Conservation (phyloP, 1,140 invertebrate species). For the Choristoneura fumiferana region DNA sequence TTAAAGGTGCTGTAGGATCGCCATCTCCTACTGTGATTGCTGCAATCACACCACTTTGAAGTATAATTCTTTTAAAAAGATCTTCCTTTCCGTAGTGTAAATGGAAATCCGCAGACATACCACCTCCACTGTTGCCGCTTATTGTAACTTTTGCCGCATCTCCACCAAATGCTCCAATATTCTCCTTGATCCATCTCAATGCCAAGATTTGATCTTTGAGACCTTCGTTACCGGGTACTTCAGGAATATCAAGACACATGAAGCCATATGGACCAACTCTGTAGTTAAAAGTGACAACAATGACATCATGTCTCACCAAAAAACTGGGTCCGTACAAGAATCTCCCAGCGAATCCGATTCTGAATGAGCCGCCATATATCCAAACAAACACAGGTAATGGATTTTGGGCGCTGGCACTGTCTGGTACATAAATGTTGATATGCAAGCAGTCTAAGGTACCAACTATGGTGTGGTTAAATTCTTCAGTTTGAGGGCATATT, state of each 20-base stretch:
- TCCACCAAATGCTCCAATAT: slow-evolving; percentile 83
- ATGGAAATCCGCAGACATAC: slow-evolving; percentile 34
- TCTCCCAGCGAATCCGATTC: slow-evolving; percentile 64
- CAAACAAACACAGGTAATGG: slow-evolving; percentile 82
- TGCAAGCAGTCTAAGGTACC: slow-evolving; percentile 35
- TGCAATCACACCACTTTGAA: not conserved
- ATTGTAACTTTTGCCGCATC: slow-evolving; percentile 81
- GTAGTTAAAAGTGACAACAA: slow-evolving; percentile 80
- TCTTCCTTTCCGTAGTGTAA: slow-evolving; percentile 20
- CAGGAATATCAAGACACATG: slow-evolving; percentile 80
- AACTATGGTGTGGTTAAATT: slow-evolving; percentile 16
- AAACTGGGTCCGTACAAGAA: slow-evolving; percentile 71
- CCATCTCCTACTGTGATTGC: not conserved
- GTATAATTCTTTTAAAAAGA: slow-evolving; percentile 2
- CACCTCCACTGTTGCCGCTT: slow-evolving; percentile 83
- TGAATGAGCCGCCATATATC: slow-evolving; percentile 84
- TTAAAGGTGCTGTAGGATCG: not conserved
- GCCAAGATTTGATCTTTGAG: slow-evolving; percentile 83
- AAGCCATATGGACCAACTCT: slow-evolving; percentile 82
- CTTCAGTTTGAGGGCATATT: not conserved
- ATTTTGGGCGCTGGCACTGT: slow-evolving; percentile 1
- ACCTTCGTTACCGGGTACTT: slow-evolving; percentile 83
- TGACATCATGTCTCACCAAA: slow-evolving; percentile 74
- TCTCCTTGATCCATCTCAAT: slow-evolving; percentile 80
- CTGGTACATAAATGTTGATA: slow-evolving; percentile 34